phyloP scores from a whole-genome alignment of 2,797 vertebrate species.

The Bovichtus diacanthus region DNA sequence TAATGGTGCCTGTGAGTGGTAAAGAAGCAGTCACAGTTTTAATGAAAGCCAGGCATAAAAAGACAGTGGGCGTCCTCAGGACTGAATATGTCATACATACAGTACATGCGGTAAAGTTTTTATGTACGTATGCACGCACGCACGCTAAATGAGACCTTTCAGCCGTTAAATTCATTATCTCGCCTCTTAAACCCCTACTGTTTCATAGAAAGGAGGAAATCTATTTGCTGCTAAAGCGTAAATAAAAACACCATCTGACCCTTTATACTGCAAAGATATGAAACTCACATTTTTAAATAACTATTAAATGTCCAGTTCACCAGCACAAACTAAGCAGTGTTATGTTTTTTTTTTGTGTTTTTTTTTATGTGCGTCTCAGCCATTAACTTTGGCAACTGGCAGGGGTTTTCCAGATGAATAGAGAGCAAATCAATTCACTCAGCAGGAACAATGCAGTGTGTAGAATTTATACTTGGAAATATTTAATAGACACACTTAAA shows the following conservation, averaged over 20 bases:
- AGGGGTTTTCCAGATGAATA: slow-evolving; percentile 34
- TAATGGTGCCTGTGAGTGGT: slow-evolving; percentile 24
- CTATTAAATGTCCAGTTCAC: neutral
- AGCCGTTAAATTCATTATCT: slow-evolving; percentile 19
- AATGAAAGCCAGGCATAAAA: slow-evolving; percentile 40
- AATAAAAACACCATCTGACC: neutral
- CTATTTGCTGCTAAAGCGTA: neutral
- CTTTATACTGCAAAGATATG: neutral
- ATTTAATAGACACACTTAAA: slow-evolving; percentile 25
- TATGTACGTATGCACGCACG: neutral
- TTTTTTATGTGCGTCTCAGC: slow-evolving; percentile 18
- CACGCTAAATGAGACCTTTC: neutral
- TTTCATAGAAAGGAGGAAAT: neutral
- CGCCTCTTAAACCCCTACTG: slow-evolving; percentile 3
- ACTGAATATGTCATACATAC: slow-evolving; percentile 7
- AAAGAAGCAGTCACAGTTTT: slow-evolving; percentile 27
- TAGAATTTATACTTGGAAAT: slow-evolving; percentile 18
- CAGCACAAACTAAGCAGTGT: slow-evolving; percentile 1
- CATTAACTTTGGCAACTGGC: slow-evolving; percentile 29
- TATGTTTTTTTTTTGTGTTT: too few relatives aligned
- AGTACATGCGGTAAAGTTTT: neutral
- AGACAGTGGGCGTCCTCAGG: slow-evolving; percentile 2
- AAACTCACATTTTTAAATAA: slow-evolving; percentile 1
- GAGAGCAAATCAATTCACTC: slow-evolving; percentile 34
- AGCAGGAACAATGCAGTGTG: slow-evolving; percentile 19